phyloP scores from a whole-genome alignment of 2,888 invertebrate genomes.

The Lucinisca nassula region DNA sequence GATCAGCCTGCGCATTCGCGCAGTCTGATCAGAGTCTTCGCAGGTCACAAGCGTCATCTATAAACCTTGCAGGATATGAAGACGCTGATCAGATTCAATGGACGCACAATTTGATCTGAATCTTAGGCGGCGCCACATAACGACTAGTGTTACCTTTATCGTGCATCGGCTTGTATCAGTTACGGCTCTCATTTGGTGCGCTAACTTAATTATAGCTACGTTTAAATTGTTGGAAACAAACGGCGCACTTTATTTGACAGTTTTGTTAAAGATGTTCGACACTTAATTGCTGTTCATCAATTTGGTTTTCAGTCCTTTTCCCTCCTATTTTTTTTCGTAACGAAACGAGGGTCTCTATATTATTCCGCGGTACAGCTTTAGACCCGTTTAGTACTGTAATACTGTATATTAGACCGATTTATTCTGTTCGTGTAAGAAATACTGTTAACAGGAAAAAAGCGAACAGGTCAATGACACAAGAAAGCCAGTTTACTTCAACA shows the following conservation, averaged over 20 bases:
- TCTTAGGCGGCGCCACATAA: no score
- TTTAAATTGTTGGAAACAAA: conserved; percentile 10
- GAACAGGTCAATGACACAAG: no score
- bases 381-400: neutral
- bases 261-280: conserved; percentile 3
- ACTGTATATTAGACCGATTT: no score
- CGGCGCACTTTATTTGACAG: conserved; percentile 7
- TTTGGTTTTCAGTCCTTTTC: neutral
- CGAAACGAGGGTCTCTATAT: neutral
- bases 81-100: no score
- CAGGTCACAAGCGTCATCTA: no score
- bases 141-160: neutral
- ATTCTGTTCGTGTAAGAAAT: no score
- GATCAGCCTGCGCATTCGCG: no score
- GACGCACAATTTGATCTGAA: no score
- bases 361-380: neutral
- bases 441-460: no score
- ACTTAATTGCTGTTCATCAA: neutral
- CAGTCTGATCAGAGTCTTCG: no score
- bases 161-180: neutral
- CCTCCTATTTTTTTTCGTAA: neutral
- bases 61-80: no score
- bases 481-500: no score
- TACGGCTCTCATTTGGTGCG: neutral
- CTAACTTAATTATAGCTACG: conserved; percentile 1